Evolutionary conservation across 2,888 invertebrate species (phyloP).

Genomic region (Amorpha juglandis): DNA sequence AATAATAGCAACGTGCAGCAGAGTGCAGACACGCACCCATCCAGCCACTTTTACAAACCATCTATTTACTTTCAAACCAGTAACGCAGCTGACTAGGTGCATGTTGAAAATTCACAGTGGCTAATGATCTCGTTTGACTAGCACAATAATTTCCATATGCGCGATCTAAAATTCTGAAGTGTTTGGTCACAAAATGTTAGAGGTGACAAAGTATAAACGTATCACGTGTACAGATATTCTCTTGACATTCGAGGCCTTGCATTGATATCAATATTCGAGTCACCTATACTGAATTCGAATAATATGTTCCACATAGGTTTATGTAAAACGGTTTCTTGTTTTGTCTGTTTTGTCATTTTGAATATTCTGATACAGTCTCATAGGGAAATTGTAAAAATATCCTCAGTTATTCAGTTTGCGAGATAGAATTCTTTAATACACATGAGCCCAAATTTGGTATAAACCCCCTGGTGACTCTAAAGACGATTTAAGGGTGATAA

Average conservation of each 20-base stretch:
- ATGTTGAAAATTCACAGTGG: neutral
- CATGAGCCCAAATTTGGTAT: constrained; percentile 55
- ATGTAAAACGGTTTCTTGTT: constrained; percentile 1
- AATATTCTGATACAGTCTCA: constrained; percentile 40
- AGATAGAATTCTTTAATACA: neutral
- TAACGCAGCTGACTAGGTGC: constrained; percentile 15
- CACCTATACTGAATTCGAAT: neutral
- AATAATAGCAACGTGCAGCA: constrained; percentile 13
- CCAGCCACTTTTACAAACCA: constrained; percentile 10
- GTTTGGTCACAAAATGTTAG: constrained; percentile 2
- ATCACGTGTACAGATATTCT: neutral
- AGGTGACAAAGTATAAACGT: neutral
- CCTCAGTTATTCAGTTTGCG: neutral
- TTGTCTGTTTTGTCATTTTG: neutral
- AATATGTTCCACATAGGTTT: neutral
- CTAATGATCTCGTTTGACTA: neutral
- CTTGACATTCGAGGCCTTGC: neutral
- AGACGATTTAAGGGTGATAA: constrained; percentile 74
- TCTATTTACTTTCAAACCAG: constrained; percentile 17
- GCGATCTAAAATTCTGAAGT: neutral
- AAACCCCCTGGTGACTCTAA: constrained; percentile 61
- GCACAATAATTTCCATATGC: neutral
- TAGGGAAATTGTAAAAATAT: neutral
- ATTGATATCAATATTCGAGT: constrained; percentile 2
- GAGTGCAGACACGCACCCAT: constrained; percentile 2